Percentiles rank a stretch among this genome's conserved stretches.
These are phyloP conservation scores for Ericerus pela DNA, from an alignment of 1,140 invertebrate genomes.

Conservation along the genomic window DNA sequence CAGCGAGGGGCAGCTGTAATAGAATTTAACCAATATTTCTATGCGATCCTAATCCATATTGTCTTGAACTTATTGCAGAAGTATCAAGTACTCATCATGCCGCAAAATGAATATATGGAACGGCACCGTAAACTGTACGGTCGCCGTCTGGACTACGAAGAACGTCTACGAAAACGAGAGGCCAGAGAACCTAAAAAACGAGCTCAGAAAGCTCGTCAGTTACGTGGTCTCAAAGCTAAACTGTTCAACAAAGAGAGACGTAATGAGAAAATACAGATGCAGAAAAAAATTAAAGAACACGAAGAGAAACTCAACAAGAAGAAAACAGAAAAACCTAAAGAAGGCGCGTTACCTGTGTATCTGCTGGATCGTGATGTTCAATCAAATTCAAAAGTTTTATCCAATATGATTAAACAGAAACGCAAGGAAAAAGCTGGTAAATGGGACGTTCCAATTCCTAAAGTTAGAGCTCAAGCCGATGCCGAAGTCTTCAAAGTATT, in stretches of 20 bases:
- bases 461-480: constrained; percentile 94
- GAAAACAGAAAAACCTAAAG: constrained; percentile 44
- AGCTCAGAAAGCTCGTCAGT: constrained; percentile 73
- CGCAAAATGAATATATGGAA: constrained; percentile 99
- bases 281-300: constrained; percentile 89
- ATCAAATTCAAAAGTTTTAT: constrained; percentile 82
- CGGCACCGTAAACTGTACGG: constrained; percentile 91
- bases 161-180: constrained; percentile 87
- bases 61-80: too few relatives aligned
- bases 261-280: constrained; percentile 98
- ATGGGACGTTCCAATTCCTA: constrained; percentile 98
- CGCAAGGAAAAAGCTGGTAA: constrained; percentile 99
- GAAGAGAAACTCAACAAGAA: constrained; percentile 80
- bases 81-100: too few relatives aligned
- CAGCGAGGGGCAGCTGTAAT: too few relatives aligned
- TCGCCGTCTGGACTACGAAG: constrained; percentile 91
- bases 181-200: constrained; percentile 81
- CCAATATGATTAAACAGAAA: constrained; percentile 99
- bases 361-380: constrained; percentile 93
- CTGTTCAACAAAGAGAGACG: constrained; percentile 91
- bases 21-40: too few relatives aligned
- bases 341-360: constrained; percentile 91
- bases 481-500: constrained; percentile 87
- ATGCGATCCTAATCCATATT: too few relatives aligned
- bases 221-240: constrained; percentile 94